A percentile compares a stretch with the other conserved stretches of the same genome.
These are phyloP conservation scores for Sphinx pinastri DNA, from an alignment of 2,888 invertebrate species.

Conservation along the genomic window DNA sequence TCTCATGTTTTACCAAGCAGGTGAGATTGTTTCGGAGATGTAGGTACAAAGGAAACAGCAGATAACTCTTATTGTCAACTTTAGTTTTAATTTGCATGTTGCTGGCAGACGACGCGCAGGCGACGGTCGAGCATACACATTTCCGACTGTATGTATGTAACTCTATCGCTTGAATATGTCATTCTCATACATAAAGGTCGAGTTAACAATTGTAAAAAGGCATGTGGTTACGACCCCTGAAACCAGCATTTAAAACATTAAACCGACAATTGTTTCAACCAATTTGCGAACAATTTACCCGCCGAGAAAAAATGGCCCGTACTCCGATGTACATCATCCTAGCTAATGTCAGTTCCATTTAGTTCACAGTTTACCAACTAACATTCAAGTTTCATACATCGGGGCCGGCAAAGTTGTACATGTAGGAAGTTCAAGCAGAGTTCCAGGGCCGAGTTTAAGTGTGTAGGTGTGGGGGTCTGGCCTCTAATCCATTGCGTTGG, in stretches of 20 bases:
- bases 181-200: no score
- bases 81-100: no score
- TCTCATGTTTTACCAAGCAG: no score
- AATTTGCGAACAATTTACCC: conserved; percentile 26
- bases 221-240: no score
- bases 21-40: no score
- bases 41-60: no score
- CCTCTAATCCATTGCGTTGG: not conserved
- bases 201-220: no score
- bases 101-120: no score
- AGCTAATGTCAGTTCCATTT: conserved; percentile 49
- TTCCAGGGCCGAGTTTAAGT: conserved; percentile 25
- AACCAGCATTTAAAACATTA: not conserved
- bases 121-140: no score
- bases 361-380: conserved; percentile 49
- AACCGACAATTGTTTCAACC: not conserved
- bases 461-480: not conserved
- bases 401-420: conserved; percentile 49
- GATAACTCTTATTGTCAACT: no score
- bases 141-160: no score
- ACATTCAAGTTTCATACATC: conserved; percentile 54
- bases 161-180: no score
- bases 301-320: conserved; percentile 22
- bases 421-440: conserved; percentile 45
- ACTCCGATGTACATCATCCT: conserved; percentile 26